Conservation (phyloP, 2,797 vertebrate species). For the Jordanella pulchra region DNA sequence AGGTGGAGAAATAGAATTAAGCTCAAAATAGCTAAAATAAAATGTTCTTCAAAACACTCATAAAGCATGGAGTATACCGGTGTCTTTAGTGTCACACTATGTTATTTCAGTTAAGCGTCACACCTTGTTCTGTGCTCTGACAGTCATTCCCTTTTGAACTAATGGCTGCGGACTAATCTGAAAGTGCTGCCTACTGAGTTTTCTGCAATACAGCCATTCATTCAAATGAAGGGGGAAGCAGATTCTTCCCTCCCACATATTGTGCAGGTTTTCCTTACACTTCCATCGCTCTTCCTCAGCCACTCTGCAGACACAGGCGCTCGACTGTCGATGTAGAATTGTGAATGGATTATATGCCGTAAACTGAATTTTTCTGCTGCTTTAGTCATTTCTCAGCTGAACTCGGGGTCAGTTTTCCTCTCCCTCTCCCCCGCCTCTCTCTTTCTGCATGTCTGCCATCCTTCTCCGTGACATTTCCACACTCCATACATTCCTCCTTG, state of each 20-base stretch:
- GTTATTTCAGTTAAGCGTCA: slow-evolving; percentile 44
- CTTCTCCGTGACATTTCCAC: slow-evolving; percentile 58
- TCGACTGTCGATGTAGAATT: slow-evolving; percentile 12
- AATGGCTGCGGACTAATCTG: slow-evolving; percentile 46
- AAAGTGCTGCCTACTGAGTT: slow-evolving; percentile 50
- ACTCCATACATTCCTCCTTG: slow-evolving; percentile 50
- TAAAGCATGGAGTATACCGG: slow-evolving; percentile 28
- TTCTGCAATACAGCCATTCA: slow-evolving; percentile 54
- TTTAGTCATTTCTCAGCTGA: slow-evolving; percentile 36
- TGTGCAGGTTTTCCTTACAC: slow-evolving; percentile 39
- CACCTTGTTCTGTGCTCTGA: slow-evolving; percentile 35
- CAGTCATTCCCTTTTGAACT: slow-evolving; percentile 54
- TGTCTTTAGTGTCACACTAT: neutral
- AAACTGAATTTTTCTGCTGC: slow-evolving; percentile 9
- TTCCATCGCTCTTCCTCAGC: slow-evolving; percentile 25
- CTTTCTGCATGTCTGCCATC: slow-evolving; percentile 30
- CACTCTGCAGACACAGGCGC: slow-evolving; percentile 23
- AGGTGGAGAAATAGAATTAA: slow-evolving; percentile 25
- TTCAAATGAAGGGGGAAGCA: slow-evolving; percentile 44
- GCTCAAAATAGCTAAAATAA: slow-evolving; percentile 13
- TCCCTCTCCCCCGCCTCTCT: slow-evolving; percentile 16
- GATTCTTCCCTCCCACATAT: slow-evolving; percentile 2
- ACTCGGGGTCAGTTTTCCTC: slow-evolving; percentile 16
- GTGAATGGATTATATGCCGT: slow-evolving; percentile 35
- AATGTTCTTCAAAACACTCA: slow-evolving; percentile 15